Conservation (phyloP, 2,797 vertebrate species). For the Darevskia mixta region DNA sequence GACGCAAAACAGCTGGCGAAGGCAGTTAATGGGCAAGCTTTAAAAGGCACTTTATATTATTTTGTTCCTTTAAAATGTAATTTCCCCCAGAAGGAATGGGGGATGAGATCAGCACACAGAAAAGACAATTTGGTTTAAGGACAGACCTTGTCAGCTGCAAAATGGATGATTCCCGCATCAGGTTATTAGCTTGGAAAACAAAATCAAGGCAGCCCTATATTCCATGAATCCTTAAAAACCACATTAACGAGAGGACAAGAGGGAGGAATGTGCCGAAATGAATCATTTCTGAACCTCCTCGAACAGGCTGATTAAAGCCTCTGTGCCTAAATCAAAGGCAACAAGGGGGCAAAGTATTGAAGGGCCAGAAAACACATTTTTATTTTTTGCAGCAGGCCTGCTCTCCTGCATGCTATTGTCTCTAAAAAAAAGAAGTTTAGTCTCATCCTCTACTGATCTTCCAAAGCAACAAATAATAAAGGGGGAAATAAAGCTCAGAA, state of each 20-base stretch:
- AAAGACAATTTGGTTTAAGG: conserved; percentile 66
- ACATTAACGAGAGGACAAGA: conserved; percentile 67
- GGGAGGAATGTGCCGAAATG: conserved; percentile 60
- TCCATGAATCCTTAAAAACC: conserved; percentile 65
- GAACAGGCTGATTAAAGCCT: conserved; percentile 78
- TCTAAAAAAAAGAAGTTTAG: conserved; percentile 57
- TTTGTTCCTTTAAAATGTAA: conserved; percentile 46
- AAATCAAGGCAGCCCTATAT: conserved; percentile 64
- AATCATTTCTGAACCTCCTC: conserved; percentile 69
- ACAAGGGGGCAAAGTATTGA: conserved; percentile 68
- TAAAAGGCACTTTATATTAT: conserved; percentile 44
- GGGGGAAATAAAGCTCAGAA: conserved; percentile 33
- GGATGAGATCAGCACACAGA: conserved; percentile 66
- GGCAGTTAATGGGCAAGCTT: neutral
- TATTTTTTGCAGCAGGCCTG: conserved; percentile 65
- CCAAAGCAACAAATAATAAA: conserved; percentile 66
- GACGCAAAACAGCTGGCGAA: neutral
- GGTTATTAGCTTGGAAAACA: conserved; percentile 76
- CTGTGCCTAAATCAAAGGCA: conserved; percentile 77
- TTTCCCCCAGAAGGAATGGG: conserved; percentile 54
- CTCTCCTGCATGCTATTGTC: conserved; percentile 75
- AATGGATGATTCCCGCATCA: conserved; percentile 68
- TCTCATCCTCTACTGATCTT: conserved; percentile 76
- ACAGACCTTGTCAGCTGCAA: conserved; percentile 70
- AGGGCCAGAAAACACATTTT: conserved; percentile 73